Conservation (phyloP, 2,888 invertebrate species). For the Carpatolechia fugitivella region DNA sequence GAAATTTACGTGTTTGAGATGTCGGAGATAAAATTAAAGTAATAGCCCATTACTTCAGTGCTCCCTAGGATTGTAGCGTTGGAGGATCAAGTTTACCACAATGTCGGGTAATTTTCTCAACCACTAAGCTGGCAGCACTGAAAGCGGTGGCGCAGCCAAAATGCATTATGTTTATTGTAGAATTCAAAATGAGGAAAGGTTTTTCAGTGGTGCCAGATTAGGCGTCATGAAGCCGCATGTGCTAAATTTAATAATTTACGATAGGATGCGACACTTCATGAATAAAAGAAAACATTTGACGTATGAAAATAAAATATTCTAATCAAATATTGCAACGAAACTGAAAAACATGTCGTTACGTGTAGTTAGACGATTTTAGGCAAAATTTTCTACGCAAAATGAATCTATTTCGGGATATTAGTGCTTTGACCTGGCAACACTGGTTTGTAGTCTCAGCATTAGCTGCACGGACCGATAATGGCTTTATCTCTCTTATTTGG, state of each 20-base stretch:
- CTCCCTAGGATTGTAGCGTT: not conserved
- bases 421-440: not conserved
- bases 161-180: constrained; percentile 7
- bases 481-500: not conserved
- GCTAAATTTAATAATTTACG: no score
- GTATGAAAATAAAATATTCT: no score
- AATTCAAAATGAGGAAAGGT: not conserved
- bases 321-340: no score
- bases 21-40: constrained; percentile 24
- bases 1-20: constrained; percentile 10
- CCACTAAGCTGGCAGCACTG: constrained; percentile 10
- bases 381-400: no score
- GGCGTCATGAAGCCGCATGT: no score
- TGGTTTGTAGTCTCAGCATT: not conserved
- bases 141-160: not conserved
- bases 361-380: no score
- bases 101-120: constrained; percentile 8
- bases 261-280: no score
- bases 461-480: not conserved
- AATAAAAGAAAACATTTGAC: no score
- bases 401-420: no score
- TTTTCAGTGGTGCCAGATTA: not conserved
- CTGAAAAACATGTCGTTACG: no score
- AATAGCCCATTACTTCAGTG: constrained; percentile 25
- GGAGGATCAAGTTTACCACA: constrained; percentile 3